phyloP scores from a whole-genome alignment of 1,140 invertebrate species.

The Panulirus ornatus region DNA sequence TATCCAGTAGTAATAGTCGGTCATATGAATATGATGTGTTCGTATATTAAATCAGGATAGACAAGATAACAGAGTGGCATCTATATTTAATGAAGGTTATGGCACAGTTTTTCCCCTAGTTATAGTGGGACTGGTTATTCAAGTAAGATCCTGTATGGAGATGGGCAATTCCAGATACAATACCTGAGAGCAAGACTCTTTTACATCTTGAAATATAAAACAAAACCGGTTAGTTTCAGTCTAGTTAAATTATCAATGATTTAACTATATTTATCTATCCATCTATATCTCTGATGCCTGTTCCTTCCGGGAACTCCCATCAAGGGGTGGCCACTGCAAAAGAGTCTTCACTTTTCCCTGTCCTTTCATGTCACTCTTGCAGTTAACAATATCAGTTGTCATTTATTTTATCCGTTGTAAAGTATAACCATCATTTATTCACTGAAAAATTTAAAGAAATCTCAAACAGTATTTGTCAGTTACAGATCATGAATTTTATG shows the following conservation, averaged over 20 bases:
- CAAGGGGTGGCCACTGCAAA: too few species aligned
- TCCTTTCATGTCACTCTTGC: too few species aligned
- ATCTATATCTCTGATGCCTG: too few species aligned
- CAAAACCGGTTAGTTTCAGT: background rate
- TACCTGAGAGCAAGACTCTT: background rate
- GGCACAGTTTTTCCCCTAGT: background rate
- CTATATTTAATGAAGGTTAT: background rate
- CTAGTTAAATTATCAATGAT: background rate
- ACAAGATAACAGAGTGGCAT: background rate
- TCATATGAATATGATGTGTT: background rate
- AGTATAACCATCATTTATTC: too few species aligned
- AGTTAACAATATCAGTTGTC: too few species aligned
- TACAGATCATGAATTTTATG: too few species aligned
- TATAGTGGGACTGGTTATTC: background rate
- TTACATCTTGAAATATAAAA: background rate
- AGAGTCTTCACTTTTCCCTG: too few species aligned
- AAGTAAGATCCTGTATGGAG: background rate
- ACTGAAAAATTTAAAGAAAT: too few species aligned
- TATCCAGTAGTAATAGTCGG: background rate
- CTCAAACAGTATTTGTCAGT: too few species aligned
- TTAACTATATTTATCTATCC: background rate
- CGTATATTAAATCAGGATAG: background rate
- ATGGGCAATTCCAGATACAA: background rate
- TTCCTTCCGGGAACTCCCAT: too few species aligned
- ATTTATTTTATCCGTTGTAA: too few species aligned